Evolutionary conservation across 1,140 invertebrate species (phyloP).

Genomic region (Leptoteleia sp.): DNA sequence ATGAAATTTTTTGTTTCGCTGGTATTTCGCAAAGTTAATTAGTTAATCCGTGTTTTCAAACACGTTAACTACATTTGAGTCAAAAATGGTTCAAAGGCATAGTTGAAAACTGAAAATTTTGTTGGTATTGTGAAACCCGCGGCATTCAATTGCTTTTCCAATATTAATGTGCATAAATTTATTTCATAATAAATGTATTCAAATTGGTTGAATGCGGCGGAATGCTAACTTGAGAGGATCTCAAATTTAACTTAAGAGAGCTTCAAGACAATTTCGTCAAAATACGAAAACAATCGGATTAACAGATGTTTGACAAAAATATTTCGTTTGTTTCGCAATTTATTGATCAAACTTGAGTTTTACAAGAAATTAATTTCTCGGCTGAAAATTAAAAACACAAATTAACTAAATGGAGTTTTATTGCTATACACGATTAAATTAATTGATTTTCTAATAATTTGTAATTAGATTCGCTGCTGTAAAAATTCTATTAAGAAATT

Average conservation of each 20-base stretch:
- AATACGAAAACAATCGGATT: constrained; percentile 49
- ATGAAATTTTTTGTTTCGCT: no score
- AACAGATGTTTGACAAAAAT: constrained; percentile 55
- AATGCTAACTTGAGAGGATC: constrained; percentile 46
- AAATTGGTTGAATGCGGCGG: constrained; percentile 48
- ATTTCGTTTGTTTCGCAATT: constrained; percentile 41
- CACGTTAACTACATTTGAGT: no score
- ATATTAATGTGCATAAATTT: constrained; percentile 61
- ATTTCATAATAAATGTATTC: constrained; percentile 64
- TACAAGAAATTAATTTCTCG: no score
- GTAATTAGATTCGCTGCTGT: no score
- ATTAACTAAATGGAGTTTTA: no score
- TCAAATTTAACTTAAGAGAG: constrained; percentile 50
- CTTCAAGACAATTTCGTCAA: constrained; percentile 41
- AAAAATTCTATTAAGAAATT: no score
- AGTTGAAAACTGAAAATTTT: constrained; percentile 20
- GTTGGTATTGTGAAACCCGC: constrained; percentile 18
- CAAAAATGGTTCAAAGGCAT: no score
- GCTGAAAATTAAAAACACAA: no score
- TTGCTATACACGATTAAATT: no score
- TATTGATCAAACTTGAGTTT: constrained; percentile 16
- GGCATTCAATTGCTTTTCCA: constrained; percentile 47
- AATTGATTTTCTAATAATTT: no score
- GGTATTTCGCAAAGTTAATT: no score
- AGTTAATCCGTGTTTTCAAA: no score